Percentiles rank a stretch among this genome's conserved stretches.
phyloP scores from a whole-genome alignment of 2,113 vertebrate species.

The Marmota flaviventris region DNA sequence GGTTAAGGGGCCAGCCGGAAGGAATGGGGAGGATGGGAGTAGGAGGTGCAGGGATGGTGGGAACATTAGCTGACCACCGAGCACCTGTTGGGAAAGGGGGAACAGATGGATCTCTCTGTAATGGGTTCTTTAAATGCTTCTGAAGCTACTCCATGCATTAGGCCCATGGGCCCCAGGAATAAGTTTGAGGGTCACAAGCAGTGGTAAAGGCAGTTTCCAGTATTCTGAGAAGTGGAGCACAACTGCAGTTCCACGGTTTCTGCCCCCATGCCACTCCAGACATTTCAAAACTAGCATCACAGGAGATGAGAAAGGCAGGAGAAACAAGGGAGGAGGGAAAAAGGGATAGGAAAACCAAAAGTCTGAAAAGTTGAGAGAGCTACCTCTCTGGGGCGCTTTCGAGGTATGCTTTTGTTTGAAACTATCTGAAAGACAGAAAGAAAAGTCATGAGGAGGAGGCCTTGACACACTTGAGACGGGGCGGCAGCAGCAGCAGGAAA shows the following conservation, averaged over 20 bases:
- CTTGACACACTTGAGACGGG: conserved; percentile 70
- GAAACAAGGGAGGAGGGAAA: conserved; percentile 77
- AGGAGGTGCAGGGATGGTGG: not conserved
- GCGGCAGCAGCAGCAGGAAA: conserved; percentile 74
- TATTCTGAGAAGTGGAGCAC: not conserved
- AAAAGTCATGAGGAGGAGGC: conserved; percentile 89
- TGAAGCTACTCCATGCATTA: conserved; percentile 39
- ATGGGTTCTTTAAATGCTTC: not conserved
- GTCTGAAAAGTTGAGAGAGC: conserved; percentile 90
- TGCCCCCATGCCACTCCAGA: conserved; percentile 38
- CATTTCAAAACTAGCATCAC: conserved; percentile 65
- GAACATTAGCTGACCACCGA: not conserved
- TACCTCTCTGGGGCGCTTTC: conserved; percentile 99
- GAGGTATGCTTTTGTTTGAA: conserved; percentile 99
- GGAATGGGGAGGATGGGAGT: conserved; percentile 30
- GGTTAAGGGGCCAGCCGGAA: conserved; percentile 11
- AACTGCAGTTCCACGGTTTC: not conserved
- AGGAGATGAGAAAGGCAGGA: conserved; percentile 80
- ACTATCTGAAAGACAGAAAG: conserved; percentile 98
- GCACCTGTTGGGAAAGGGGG: not conserved
- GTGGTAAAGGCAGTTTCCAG: not conserved
- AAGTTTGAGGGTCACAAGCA: conserved; percentile 11
- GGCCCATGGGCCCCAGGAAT: conserved; percentile 8
- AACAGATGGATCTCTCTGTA: not conserved
- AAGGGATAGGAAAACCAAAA: conserved; percentile 84